Evolutionary conservation across 2,797 vertebrate genomes (phyloP).

Genomic region (Labroides dimidiatus): DNA sequence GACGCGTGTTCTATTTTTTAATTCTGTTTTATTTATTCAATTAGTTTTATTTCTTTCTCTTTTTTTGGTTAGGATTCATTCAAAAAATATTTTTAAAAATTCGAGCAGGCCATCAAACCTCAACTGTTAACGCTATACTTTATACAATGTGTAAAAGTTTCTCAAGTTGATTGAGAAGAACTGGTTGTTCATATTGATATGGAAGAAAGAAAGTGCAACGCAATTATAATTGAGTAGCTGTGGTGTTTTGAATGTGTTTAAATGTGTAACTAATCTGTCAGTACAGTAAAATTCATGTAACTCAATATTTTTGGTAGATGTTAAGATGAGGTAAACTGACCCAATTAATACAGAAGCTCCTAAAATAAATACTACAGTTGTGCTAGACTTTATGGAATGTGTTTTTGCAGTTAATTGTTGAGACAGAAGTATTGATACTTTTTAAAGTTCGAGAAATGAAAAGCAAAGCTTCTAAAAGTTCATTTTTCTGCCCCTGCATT

Average conservation of each 20-base stretch:
- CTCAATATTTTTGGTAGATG: neutral
- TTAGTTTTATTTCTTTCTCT: too few species aligned
- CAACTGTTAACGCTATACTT: too few species aligned
- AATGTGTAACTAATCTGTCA: neutral
- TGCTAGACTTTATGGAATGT: neutral
- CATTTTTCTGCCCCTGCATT: neutral
- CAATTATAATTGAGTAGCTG: neutral
- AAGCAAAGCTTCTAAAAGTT: neutral
- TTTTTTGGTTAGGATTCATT: too few species aligned
- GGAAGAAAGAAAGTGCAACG: neutral
- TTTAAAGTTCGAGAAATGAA: neutral
- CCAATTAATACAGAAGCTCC: neutral
- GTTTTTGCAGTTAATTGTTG: neutral
- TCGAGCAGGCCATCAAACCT: too few species aligned
- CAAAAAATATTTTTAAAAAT: too few species aligned
- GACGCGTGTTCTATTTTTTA: too few species aligned
- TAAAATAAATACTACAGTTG: neutral
- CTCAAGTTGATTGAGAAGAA: neutral
- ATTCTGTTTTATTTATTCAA: too few species aligned
- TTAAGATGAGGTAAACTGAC: neutral
- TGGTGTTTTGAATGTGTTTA: too few species aligned
- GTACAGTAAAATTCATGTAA: neutral
- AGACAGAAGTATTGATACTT: neutral
- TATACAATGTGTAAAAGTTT: too few species aligned
- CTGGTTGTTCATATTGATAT: neutral